Conservation (phyloP, 2,113 vertebrate genomes). For the Rattus norvegicus region GRCr8 NC_086032.1:19871501-19872000, state of each 20-base stretch:
- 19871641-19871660: slow-evolving; percentile 11
- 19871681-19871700: not conserved
- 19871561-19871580: slow-evolving; percentile 67
- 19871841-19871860: not conserved
- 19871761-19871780: not conserved
- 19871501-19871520: not conserved
- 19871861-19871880: not conserved
- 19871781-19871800: not conserved
- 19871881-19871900: not conserved
- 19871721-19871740: not conserved
- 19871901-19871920: not conserved
- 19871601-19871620: slow-evolving; percentile 74
- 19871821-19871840: not conserved
- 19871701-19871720: not conserved
- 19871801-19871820: not conserved
- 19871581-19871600: slow-evolving; percentile 61
- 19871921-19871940: not conserved
- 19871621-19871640: slow-evolving; percentile 70
- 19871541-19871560: slow-evolving; percentile 71
- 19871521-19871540: slow-evolving; percentile 70
- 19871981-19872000: not conserved
- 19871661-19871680: not conserved
- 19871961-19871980: fast-evolving
- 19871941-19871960: not conserved
- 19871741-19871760: not conserved